A percentile compares a stretch with the other conserved stretches of the same genome.
Evolutionary conservation across 1,140 invertebrate genomes (phyloP).

Genomic region (Bombus waltoni): DNA sequence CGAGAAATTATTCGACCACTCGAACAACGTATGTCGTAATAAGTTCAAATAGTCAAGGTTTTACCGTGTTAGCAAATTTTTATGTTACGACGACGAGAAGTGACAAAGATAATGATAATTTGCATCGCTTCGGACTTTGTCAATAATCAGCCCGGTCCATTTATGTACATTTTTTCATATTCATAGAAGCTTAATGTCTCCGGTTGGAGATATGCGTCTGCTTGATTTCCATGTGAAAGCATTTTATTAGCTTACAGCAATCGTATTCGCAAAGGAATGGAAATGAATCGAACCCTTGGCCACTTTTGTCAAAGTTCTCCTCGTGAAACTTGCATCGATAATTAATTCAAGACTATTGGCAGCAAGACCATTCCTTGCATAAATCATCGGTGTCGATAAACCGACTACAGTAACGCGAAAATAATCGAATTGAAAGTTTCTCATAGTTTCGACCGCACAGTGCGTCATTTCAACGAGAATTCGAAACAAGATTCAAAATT

Average conservation of each 20-base stretch:
- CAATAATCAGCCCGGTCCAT: neutral
- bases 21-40: too few species aligned
- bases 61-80: too few species aligned
- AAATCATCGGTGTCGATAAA: conserved; percentile 1
- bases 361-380: too few species aligned
- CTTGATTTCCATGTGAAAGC: neutral
- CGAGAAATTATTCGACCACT: too few species aligned
- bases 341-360: neutral
- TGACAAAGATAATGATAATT: too few species aligned
- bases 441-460: neutral
- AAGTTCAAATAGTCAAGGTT: too few species aligned
- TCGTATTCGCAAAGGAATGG: neutral
- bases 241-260: neutral
- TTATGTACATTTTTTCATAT: neutral
- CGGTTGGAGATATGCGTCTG: neutral
- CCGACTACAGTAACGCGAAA: neutral
- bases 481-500: too few species aligned
- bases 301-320: neutral
- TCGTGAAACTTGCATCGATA: neutral
- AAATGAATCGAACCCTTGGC: neutral
- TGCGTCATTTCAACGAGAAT: too few species aligned
- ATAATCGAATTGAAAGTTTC: conserved; percentile 18
- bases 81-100: too few species aligned
- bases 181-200: neutral
- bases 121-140: neutral